Conservation (phyloP, 2,113 vertebrate genomes). For the Hypanus sabinus region DNA sequence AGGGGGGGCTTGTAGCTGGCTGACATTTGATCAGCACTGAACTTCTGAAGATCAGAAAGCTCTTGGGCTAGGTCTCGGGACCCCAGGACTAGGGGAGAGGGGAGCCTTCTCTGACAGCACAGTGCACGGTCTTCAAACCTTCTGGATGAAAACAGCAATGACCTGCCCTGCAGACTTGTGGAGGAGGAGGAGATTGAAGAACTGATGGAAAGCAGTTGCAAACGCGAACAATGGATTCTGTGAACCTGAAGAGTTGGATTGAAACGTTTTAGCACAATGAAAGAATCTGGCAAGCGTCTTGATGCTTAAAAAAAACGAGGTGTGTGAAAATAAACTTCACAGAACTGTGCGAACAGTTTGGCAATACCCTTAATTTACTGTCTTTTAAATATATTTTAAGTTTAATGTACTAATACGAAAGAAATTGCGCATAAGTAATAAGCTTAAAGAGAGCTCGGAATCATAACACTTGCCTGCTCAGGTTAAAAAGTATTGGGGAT, state of each 20-base stretch:
- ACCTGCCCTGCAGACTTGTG: conserved; percentile 9
- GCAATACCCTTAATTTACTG: not conserved
- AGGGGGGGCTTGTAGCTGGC: conserved; percentile 42
- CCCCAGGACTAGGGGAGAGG: conserved; percentile 44
- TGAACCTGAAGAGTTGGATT: not conserved
- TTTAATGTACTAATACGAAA: not conserved
- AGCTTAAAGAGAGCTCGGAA: not conserved
- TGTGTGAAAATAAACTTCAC: not conserved
- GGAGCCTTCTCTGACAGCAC: not conserved
- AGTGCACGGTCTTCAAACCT: not conserved
- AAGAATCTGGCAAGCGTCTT: not conserved
- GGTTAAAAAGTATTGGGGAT: not conserved
- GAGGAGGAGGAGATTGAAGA: conserved; percentile 18
- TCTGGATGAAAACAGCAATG: conserved; percentile 4
- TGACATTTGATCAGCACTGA: conserved; percentile 55
- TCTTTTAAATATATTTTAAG: not conserved
- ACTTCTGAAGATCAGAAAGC: conserved; percentile 64
- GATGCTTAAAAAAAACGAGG: not conserved
- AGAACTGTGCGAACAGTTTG: not conserved
- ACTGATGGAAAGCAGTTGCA: conserved; percentile 15
- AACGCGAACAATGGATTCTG: conserved; percentile 20
- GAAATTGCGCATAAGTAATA: not conserved
- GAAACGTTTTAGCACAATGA: not conserved
- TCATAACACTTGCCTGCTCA: not conserved
- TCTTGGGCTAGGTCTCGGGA: conserved; percentile 51